Evolutionary conservation across 2,888 invertebrate genomes (phyloP).

Genomic region (Nemurella pictetii): DNA sequence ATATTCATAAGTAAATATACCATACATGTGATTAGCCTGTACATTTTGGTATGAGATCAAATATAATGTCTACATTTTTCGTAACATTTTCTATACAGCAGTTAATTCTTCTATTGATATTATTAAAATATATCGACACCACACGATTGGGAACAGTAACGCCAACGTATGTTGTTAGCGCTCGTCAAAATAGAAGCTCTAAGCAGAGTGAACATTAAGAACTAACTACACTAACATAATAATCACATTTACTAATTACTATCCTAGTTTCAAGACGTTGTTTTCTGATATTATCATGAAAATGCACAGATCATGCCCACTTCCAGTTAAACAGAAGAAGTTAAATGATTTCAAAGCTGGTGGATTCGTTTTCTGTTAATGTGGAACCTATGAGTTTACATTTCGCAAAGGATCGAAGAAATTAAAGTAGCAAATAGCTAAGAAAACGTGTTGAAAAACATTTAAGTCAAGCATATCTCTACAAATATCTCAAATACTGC

Average conservation of each 20-base stretch:
- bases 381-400: no score
- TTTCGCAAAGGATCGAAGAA: no score
- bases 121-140: background rate
- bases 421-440: no score
- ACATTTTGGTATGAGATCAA: background rate
- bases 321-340: background rate
- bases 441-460: no score
- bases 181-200: background rate
- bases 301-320: background rate
- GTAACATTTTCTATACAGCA: background rate
- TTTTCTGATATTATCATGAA: background rate
- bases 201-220: background rate
- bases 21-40: background rate
- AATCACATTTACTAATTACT: background rate
- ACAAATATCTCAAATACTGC: no score
- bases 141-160: no score
- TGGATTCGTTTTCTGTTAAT: background rate
- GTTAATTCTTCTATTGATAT: background rate
- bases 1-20: background rate
- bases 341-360: background rate
- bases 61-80: background rate
- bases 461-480: no score
- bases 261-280: background rate
- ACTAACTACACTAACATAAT: background rate
- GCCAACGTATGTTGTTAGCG: no score